phyloP scores from a whole-genome alignment of 1,140 invertebrate species.

The Aphidius ervi region DNA sequence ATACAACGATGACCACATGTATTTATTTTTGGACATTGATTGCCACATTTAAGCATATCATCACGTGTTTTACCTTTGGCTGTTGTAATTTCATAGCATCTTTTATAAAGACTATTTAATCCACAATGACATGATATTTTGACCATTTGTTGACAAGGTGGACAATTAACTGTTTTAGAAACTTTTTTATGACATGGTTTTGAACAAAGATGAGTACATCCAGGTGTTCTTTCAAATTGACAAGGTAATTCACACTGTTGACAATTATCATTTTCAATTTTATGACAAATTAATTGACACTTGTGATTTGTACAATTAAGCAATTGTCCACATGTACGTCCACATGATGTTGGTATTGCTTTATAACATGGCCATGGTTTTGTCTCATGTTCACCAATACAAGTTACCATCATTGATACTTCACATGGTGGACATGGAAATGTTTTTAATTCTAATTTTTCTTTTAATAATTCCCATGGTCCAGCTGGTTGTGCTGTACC shows the following conservation, averaged over 20 bases:
- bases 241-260: constrained; percentile 71
- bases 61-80: constrained; percentile 51
- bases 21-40: constrained; percentile 81
- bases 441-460: constrained; percentile 62
- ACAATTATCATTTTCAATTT: constrained; percentile 54
- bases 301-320: constrained; percentile 76
- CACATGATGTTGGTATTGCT: constrained; percentile 69
- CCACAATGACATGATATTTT: constrained; percentile 77
- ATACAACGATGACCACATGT: constrained; percentile 64
- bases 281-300: constrained; percentile 73
- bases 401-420: constrained; percentile 67
- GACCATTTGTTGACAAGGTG: constrained; percentile 68
- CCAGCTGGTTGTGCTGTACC: constrained; percentile 59
- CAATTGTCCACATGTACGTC: constrained; percentile 64
- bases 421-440: constrained; percentile 69
- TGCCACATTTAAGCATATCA: constrained; percentile 67
- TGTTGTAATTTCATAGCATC: constrained; percentile 64
- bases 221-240: constrained; percentile 61
- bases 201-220: constrained; percentile 75
- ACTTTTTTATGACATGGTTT: constrained; percentile 64
- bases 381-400: constrained; percentile 80
- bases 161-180: constrained; percentile 56
- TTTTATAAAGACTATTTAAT: constrained; percentile 67
- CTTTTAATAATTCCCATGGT: constrained; percentile 72
- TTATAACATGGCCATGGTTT: constrained; percentile 70